phyloP scores from a whole-genome alignment of 2,888 invertebrate genomes.

The Actias luna region DNA sequence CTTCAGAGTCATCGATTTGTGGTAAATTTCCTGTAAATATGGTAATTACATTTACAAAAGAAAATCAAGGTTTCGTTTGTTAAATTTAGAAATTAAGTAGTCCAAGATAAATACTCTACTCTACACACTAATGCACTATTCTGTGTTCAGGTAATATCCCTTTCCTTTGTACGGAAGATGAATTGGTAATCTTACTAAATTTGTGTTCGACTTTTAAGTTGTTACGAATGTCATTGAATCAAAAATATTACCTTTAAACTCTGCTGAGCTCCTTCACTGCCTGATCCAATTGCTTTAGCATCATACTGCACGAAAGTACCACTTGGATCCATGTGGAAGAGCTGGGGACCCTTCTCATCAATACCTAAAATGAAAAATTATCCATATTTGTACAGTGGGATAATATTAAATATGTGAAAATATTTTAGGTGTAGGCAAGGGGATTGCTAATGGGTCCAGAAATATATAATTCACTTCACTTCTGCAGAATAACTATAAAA shows the following conservation, averaged over 20 bases:
- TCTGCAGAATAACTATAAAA: no score
- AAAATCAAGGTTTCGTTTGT: background rate
- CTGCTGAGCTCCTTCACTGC: constrained; percentile 99
- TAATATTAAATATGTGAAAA: background rate
- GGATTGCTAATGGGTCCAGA: no score
- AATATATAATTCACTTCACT: no score
- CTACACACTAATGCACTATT: no score
- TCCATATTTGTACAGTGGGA: background rate
- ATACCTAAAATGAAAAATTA: constrained; percentile 67
- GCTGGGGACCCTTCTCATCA: constrained; percentile 96
- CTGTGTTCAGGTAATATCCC: no score
- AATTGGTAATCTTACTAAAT: no score
- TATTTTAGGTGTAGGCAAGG: no score
- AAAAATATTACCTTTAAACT: constrained; percentile 87
- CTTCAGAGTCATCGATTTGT: constrained; percentile 94
- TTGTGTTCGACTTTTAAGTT: no score
- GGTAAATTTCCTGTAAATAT: constrained; percentile 82
- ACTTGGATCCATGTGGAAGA: constrained; percentile 99
- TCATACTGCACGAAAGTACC: constrained; percentile 99
- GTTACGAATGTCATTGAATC: no score
- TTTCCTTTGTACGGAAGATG: no score
- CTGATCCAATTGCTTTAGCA: constrained; percentile 99
- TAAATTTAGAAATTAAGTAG: no score
- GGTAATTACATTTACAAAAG: background rate
- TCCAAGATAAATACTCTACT: no score